phyloP scores from a whole-genome alignment of 2,113 vertebrate genomes.

The Neolamprologus caudopunctatus region DNA sequence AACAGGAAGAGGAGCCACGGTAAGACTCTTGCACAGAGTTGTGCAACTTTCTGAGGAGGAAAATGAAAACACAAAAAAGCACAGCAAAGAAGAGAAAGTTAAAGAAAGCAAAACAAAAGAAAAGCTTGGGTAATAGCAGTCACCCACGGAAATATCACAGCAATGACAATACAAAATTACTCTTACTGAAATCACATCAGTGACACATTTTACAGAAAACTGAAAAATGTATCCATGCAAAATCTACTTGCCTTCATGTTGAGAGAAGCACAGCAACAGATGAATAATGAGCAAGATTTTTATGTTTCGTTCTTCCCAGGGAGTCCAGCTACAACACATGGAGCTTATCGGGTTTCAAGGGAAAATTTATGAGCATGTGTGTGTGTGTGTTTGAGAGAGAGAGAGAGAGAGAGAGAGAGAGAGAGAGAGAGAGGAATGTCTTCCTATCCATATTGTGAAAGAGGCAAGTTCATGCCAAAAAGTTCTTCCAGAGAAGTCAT shows the following conservation, averaged over 20 bases:
- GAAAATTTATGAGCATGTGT: background rate
- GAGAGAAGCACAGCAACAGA: background rate
- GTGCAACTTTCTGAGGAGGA: constrained; percentile 10
- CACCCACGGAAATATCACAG: background rate
- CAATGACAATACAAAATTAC: background rate
- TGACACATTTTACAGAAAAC: background rate
- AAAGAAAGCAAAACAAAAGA: background rate
- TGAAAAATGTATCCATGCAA: background rate
- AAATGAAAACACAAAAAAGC: background rate
- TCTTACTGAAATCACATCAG: background rate
- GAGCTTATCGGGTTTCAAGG: background rate
- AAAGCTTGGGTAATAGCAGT: background rate
- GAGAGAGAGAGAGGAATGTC: background rate
- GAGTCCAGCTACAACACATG: background rate
- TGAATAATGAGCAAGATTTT: background rate
- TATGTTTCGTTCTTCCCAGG: background rate
- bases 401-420: background rate
- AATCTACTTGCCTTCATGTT: constrained; percentile 53
- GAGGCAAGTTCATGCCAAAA: background rate
- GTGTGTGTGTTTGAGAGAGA: background rate
- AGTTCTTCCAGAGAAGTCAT: background rate
- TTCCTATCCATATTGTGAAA: background rate
- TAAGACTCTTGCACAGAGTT: background rate
- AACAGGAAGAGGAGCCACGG: constrained; percentile 25
- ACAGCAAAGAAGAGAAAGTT: background rate